Percentiles rank a stretch among this genome's conserved stretches.
These are phyloP conservation scores for Oreochromis aureus DNA, from an alignment of 2,113 vertebrate species.

Conservation along the genomic window DNA sequence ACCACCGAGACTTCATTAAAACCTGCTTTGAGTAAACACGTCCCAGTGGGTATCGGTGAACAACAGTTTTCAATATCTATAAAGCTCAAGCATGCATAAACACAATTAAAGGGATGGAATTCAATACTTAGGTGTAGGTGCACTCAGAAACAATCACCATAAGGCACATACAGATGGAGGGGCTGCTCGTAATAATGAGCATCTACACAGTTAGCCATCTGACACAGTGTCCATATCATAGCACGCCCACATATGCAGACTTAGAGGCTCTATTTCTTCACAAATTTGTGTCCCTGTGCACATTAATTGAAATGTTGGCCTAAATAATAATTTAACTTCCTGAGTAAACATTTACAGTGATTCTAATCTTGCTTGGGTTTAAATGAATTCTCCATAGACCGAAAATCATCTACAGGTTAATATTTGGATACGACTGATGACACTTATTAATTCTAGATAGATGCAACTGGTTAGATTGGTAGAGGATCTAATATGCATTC, in stretches of 20 bases:
- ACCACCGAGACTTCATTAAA: constrained; percentile 35
- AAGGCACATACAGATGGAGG: neutral
- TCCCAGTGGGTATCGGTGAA: neutral
- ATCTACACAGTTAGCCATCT: neutral
- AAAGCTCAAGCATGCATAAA: neutral
- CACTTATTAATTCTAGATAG: neutral
- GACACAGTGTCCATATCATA: neutral
- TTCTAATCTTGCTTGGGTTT: neutral
- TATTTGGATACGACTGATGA: neutral
- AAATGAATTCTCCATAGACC: neutral
- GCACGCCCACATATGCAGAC: neutral
- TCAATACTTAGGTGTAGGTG: neutral
- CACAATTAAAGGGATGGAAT: neutral
- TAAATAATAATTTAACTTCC: neutral
- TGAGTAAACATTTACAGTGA: neutral
- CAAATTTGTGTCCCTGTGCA: neutral
- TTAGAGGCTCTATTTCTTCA: neutral
- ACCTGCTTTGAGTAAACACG: neutral
- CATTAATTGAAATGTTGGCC: neutral
- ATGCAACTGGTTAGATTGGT: neutral
- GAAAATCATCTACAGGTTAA: neutral
- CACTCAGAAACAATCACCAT: neutral
- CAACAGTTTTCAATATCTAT: neutral
- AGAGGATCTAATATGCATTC: neutral
- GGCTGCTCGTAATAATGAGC: neutral